These are phyloP conservation scores for Siniperca knerii DNA, from an alignment of 2,113 vertebrate genomes.

Conservation along the genomic window DNA sequence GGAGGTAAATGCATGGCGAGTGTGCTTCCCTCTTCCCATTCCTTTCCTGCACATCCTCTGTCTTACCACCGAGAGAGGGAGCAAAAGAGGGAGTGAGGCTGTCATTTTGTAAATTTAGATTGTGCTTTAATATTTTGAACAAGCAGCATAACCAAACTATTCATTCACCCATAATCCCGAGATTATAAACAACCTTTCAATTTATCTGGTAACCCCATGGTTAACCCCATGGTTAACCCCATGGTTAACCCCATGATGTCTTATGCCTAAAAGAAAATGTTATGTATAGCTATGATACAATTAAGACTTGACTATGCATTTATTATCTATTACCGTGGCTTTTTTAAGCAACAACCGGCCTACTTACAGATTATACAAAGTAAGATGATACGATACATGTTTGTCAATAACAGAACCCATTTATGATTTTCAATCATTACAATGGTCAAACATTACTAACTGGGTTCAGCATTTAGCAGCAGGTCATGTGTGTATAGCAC, in stretches of 20 bases:
- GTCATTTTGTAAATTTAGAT: constrained; percentile 8
- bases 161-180: background rate
- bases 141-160: background rate
- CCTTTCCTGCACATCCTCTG: constrained; percentile 5
- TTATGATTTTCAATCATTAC: background rate
- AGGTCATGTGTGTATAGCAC: background rate
- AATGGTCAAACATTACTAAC: background rate
- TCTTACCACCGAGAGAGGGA: constrained; percentile 36
- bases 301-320: background rate
- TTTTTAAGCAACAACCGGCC: background rate
- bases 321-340: background rate
- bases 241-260: background rate
- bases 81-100: background rate
- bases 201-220: background rate
- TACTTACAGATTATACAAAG: background rate
- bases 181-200: background rate
- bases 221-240: too few relatives aligned
- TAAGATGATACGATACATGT: background rate
- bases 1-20: background rate
- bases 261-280: background rate
- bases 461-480: background rate
- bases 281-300: background rate
- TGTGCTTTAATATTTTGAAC: background rate
- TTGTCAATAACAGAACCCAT: background rate
- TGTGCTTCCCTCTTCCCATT: background rate